A percentile compares a stretch with the other conserved stretches of the same genome.
phyloP scores from a whole-genome alignment of 2,797 vertebrate genomes.

The Peromyscus melanophrys region DNA sequence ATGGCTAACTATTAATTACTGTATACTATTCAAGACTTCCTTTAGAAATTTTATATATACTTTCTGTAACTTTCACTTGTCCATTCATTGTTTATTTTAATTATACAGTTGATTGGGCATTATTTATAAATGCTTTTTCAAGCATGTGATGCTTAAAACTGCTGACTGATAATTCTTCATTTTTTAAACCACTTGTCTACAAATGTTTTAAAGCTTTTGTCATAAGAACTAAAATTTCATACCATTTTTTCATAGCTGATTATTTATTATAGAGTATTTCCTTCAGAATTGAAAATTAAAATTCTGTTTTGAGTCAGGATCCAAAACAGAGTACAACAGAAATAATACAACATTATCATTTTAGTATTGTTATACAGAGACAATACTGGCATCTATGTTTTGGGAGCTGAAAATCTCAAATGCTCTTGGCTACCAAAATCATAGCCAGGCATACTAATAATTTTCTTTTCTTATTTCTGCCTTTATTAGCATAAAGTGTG shows the following conservation, averaged over 20 bases:
- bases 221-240: background rate
- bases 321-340: background rate
- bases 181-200: background rate
- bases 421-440: background rate
- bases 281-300: conserved; percentile 5
- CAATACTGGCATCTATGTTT: background rate
- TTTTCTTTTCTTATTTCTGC: conserved; percentile 31
- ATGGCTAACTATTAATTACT: background rate
- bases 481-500: conserved; percentile 5
- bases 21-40: background rate
- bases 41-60: background rate
- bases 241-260: background rate
- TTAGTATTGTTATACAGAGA: background rate
- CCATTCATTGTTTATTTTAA: background rate
- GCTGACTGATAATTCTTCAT: background rate
- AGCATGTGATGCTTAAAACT: background rate
- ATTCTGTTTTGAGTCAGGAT: background rate
- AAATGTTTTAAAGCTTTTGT: background rate
- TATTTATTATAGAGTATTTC: background rate
- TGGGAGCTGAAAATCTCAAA: background rate
- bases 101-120: background rate
- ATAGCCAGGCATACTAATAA: background rate
- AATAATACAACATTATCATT: background rate
- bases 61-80: background rate
- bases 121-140: background rate